Conservation (phyloP, 23 tunicate species). For the Diplosoma virens region DNA sequence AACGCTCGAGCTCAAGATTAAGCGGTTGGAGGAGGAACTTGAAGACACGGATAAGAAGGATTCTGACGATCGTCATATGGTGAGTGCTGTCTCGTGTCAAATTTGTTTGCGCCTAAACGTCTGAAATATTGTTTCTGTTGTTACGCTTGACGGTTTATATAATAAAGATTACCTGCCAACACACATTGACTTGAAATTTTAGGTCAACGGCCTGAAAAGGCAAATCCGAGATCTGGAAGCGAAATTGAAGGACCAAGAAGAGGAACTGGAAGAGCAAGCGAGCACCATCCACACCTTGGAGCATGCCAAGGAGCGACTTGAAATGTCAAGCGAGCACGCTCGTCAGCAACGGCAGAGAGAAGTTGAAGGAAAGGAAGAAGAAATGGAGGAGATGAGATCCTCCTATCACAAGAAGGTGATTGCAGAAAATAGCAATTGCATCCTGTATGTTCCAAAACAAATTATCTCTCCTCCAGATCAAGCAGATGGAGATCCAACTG, state of each 20-base stretch:
- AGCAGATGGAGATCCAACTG: conserved; percentile 77
- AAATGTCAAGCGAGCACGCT: conserved; percentile 78
- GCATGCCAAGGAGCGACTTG: conserved; percentile 84
- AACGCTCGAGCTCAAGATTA: conserved; percentile 19
- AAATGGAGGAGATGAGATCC: conserved; percentile 74
- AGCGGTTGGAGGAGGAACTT: conserved; percentile 62
- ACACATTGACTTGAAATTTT: too few species aligned
- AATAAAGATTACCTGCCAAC: too few species aligned
- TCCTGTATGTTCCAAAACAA: too few species aligned
- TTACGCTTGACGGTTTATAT: too few species aligned
- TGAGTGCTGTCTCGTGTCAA: conserved; percentile 25
- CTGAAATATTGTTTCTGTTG: too few species aligned
- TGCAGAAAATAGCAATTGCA: too few species aligned
- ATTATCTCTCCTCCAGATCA: conserved; percentile 42
- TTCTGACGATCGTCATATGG: conserved; percentile 79
- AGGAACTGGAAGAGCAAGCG: conserved; percentile 98
- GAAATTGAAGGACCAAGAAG: conserved; percentile 79
- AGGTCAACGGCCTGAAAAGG: conserved; percentile 79
- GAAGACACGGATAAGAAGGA: conserved; percentile 57
- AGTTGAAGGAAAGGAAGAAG: conserved; percentile 79
- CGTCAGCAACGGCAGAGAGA: conserved; percentile 70
- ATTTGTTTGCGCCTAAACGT: too few species aligned
- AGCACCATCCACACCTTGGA: conserved; percentile 80
- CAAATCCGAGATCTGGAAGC: conserved; percentile 80
- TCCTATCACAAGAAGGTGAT: conserved; percentile 74